Evolutionary conservation across 64 coral and sea anemone species (phyloP).

Genomic region (Hydrozoanthus tunicans): DNA sequence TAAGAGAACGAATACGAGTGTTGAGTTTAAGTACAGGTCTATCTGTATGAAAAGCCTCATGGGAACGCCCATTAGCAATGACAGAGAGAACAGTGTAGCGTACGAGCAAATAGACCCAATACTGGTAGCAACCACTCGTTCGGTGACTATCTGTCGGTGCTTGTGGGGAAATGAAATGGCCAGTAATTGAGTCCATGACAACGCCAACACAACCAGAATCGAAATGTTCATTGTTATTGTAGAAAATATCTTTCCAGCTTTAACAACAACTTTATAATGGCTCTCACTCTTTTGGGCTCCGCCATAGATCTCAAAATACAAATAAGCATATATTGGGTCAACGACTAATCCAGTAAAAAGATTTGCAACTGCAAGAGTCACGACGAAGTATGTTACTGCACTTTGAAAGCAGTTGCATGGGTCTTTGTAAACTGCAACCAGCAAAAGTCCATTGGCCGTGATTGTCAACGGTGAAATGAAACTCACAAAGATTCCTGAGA

Average conservation of each 20-base stretch:
- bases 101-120: conserved; percentile 63
- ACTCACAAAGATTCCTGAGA: conserved; percentile 49
- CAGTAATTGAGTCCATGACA: conserved; percentile 73
- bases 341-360: conserved; percentile 58
- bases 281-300: not conserved
- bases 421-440: conserved; percentile 65
- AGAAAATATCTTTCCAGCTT: conserved; percentile 62
- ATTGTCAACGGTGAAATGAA: conserved; percentile 57
- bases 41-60: conserved; percentile 59
- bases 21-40: conserved; percentile 68
- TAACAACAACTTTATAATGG: conserved; percentile 34
- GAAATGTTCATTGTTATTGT: conserved; percentile 83
- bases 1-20: conserved; percentile 49
- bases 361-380: conserved; percentile 58
- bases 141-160: conserved; percentile 55
- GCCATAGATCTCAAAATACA: conserved; percentile 54
- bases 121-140: not conserved
- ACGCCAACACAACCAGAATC: conserved; percentile 65
- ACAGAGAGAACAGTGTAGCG: conserved; percentile 51
- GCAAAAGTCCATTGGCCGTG: conserved; percentile 50
- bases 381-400: conserved; percentile 65
- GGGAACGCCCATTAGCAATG: conserved; percentile 58
- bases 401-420: conserved; percentile 52
- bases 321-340: conserved; percentile 67
- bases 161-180: conserved; percentile 71